phyloP scores from a whole-genome alignment of 2,113 vertebrate species.

The Pica pica region DNA sequence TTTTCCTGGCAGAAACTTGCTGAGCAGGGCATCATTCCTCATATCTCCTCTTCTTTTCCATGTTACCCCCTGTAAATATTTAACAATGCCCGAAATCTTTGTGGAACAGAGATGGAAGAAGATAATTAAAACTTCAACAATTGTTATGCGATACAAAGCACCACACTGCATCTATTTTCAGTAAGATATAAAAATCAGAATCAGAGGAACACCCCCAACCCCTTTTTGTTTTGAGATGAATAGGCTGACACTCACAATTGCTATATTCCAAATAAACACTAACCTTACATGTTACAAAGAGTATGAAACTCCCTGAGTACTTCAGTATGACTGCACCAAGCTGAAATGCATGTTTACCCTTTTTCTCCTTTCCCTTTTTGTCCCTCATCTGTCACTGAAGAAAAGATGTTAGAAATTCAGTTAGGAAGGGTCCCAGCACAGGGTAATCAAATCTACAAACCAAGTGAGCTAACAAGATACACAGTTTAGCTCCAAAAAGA shows the following conservation, averaged over 20 bases:
- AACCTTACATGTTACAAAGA: background rate
- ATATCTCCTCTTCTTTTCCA: background rate
- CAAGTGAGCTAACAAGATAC: background rate
- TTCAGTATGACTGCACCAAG: background rate
- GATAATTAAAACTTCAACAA: background rate
- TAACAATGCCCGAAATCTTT: background rate
- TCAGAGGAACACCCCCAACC: background rate
- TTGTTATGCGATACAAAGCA: background rate
- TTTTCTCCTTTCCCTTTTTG: background rate
- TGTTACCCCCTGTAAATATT: background rate
- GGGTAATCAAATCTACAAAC: background rate
- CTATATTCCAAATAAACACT: background rate
- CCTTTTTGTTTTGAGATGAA: background rate
- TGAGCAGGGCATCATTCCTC: accelerated
- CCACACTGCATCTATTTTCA: background rate
- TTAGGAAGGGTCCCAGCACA: background rate
- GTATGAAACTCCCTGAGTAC: background rate
- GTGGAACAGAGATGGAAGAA: background rate
- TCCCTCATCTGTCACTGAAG: background rate
- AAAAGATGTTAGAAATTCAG: background rate
- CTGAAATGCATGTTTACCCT: background rate
- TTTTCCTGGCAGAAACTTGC: background rate
- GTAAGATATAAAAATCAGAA: background rate
- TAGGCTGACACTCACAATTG: background rate
- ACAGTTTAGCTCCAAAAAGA: background rate